phyloP scores from a whole-genome alignment of 2,797 vertebrate genomes.

The Erethizon dorsatum region DNA sequence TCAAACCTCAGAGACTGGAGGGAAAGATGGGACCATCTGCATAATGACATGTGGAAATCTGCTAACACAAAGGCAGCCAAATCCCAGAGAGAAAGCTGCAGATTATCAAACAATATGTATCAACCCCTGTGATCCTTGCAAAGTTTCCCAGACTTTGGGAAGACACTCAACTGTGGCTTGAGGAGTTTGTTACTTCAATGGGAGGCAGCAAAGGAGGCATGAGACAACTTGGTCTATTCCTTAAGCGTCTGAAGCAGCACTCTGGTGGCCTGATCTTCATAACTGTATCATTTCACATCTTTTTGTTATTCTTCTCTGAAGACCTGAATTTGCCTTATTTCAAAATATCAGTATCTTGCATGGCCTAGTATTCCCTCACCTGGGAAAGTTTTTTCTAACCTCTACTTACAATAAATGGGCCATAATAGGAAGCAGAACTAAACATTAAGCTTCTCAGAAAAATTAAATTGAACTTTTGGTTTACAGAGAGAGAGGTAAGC shows the following conservation, averaged over 20 bases:
- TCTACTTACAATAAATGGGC: background rate
- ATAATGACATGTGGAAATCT: background rate
- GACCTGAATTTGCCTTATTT: background rate
- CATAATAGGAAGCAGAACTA: conserved; percentile 20
- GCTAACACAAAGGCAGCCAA: background rate
- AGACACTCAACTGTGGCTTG: conserved; percentile 42
- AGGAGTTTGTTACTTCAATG: accelerated
- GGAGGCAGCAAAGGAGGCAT: conserved; percentile 35
- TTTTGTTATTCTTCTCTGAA: conserved; percentile 46
- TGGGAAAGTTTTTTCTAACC: conserved; percentile 53
- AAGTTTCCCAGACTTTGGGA: conserved; percentile 12
- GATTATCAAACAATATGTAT: conserved; percentile 57
- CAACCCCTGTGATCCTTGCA: background rate
- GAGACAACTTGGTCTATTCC: background rate
- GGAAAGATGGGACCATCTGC: conserved; percentile 24
- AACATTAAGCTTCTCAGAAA: conserved; percentile 33
- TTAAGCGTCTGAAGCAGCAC: conserved; percentile 19
- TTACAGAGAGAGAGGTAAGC: background rate
- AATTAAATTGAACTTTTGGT: conserved; percentile 35
- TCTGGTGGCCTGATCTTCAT: background rate
- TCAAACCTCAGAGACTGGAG: conserved; percentile 44
- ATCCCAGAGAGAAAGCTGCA: background rate
- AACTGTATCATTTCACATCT: background rate
- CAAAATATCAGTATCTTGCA: background rate
- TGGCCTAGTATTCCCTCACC: conserved; percentile 18